phyloP scores from a whole-genome alignment of 2,113 vertebrate species.

The Centropus bengalensis region DNA sequence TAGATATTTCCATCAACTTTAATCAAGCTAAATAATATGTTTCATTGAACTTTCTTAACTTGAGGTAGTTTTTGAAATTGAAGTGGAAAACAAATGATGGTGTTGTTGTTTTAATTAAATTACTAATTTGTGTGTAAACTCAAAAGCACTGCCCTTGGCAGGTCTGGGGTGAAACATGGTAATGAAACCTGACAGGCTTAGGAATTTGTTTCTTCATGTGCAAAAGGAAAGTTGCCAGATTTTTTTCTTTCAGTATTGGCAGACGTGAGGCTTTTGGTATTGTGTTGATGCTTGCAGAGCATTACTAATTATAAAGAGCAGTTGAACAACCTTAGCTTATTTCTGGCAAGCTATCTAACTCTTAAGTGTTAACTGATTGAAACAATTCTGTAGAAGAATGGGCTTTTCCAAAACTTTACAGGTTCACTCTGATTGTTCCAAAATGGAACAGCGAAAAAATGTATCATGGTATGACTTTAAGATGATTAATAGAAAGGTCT shows the following conservation, averaged over 20 bases:
- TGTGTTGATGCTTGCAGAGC: slow-evolving; percentile 9
- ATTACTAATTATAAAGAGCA: slow-evolving; percentile 59
- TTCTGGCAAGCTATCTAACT: background rate
- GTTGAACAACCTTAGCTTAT: background rate
- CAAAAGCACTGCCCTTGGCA: background rate
- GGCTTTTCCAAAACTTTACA: background rate
- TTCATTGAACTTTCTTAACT: background rate
- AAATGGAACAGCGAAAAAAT: background rate
- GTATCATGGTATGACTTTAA: background rate
- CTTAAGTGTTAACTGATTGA: background rate
- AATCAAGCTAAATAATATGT: background rate
- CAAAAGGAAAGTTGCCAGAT: background rate
- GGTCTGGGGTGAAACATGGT: background rate
- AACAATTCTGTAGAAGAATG: background rate
- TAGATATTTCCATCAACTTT: background rate
- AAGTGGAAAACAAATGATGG: slow-evolving; percentile 11
- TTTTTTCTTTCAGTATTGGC: background rate
- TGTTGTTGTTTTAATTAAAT: slow-evolving; percentile 8
- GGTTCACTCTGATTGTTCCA: background rate
- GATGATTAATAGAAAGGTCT: background rate
- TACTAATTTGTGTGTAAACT: background rate
- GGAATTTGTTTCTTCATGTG: background rate
- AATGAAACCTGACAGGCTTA: slow-evolving; percentile 14
- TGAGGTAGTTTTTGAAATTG: background rate
- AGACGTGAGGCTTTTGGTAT: background rate